phyloP scores from a whole-genome alignment of 1,140 invertebrate genomes.

The Zaprionus capensis region DNA sequence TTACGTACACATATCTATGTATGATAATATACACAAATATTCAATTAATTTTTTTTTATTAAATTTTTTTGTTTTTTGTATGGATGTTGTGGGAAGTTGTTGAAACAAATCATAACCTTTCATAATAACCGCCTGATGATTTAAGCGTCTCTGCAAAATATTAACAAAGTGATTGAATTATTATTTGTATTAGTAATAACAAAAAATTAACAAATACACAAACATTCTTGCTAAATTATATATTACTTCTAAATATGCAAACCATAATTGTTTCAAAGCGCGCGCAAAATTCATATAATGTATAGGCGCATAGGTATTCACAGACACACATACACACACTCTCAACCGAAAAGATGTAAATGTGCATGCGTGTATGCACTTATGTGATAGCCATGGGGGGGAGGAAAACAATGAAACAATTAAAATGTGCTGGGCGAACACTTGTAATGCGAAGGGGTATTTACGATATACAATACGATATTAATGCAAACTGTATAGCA shows the following conservation, averaged over 20 bases:
- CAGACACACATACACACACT: slow-evolving; percentile 15
- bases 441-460: slow-evolving; percentile 14
- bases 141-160: slow-evolving; percentile 84
- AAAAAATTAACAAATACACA: slow-evolving; percentile 25
- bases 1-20: slow-evolving; percentile 36
- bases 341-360: slow-evolving; percentile 9
- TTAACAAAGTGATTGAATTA: slow-evolving; percentile 83
- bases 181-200: slow-evolving; percentile 76
- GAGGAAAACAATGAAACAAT: slow-evolving; percentile 31
- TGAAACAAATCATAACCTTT: slow-evolving; percentile 84
- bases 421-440: slow-evolving; percentile 29
- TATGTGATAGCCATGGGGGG: slow-evolving; percentile 7
- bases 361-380: slow-evolving; percentile 2
- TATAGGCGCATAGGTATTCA: slow-evolving; percentile 6
- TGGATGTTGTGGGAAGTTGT: slow-evolving; percentile 49
- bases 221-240: slow-evolving; percentile 30
- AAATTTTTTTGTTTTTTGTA: slow-evolving; percentile 31
- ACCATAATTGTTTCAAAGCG: slow-evolving; percentile 46
- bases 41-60: slow-evolving; percentile 25
- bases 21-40: slow-evolving; percentile 27
- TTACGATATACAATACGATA: slow-evolving; percentile 7
- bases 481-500: slow-evolving; percentile 32
- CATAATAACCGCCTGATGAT: slow-evolving; percentile 84
- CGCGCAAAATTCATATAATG: slow-evolving; percentile 65
- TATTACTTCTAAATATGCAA: slow-evolving; percentile 52